These are phyloP conservation scores for Aethes cnicana DNA, from an alignment of 2,888 invertebrate genomes.

Conservation along the genomic window DNA sequence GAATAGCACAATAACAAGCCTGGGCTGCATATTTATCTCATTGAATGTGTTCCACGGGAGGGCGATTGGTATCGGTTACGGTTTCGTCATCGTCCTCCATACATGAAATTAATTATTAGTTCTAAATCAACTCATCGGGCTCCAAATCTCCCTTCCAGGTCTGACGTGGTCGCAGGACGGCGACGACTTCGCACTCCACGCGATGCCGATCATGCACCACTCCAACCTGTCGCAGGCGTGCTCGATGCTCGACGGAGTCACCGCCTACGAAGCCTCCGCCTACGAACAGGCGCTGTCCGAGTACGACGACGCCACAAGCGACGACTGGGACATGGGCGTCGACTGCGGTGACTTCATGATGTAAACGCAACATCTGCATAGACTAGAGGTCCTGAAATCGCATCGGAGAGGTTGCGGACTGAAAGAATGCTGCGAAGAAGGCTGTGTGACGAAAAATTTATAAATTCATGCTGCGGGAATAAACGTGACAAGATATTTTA, in stretches of 20 bases:
- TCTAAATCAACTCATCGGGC: too few relatives aligned
- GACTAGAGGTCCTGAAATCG: too few relatives aligned
- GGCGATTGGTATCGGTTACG: too few relatives aligned
- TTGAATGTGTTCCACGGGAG: too few relatives aligned
- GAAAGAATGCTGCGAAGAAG: too few relatives aligned
- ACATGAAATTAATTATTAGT: background rate
- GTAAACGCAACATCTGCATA: slow-evolving; percentile 54
- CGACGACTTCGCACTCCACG: slow-evolving; percentile 85
- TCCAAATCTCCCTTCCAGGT: slow-evolving; percentile 67
- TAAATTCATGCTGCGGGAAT: too few relatives aligned
- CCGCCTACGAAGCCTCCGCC: slow-evolving; percentile 83
- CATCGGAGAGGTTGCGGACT: too few relatives aligned
- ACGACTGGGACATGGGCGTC: slow-evolving; percentile 87
- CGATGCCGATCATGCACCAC: slow-evolving; percentile 85
- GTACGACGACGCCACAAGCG: slow-evolving; percentile 79
- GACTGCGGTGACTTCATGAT: slow-evolving; percentile 89
- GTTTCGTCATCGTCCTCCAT: background rate
- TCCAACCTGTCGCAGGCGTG: slow-evolving; percentile 83
- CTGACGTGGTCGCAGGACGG: slow-evolving; percentile 86
- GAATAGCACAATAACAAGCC: too few relatives aligned
- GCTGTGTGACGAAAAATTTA: too few relatives aligned
- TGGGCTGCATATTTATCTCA: too few relatives aligned
- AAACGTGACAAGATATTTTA: too few relatives aligned
- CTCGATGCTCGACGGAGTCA: slow-evolving; percentile 80
- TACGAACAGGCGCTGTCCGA: slow-evolving; percentile 84